Evolutionary conservation across 1,140 invertebrate genomes (phyloP), one percentile per base, ranked within the genome.

Genomic region (Vollenhovia emeryi): DNA sequence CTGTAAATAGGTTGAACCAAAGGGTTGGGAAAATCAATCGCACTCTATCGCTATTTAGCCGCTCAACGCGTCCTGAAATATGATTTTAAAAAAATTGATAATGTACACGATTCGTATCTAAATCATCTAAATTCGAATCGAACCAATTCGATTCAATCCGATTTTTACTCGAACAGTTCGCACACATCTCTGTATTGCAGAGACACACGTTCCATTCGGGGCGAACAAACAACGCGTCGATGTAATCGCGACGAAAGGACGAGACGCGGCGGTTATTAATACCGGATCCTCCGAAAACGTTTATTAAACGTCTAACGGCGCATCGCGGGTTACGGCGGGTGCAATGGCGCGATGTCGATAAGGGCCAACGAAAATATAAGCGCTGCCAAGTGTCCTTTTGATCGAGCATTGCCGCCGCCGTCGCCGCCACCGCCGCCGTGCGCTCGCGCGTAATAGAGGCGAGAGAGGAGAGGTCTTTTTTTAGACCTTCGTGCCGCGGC

Each of bases 351-450:
- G 66, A 57, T 57, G 66, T 45, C 66, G 78, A 82, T 82, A 82
- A 82, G 78, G 78, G 66, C 66, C 78, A 82, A 73, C 50, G 78
- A 82, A 82, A 82, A 82, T 82, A 71, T 59, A 71, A 59, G 66
- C 66, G 50, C 27, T 82, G 66, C 78, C 78, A 82, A 82, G 78
- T 82, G 78, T 82, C 78, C 36, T 82, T 82, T 82, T 82, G 24
- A 82, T 82, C 66, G 78, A 82, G 66, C 68, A 88, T 87, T 84
- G 86, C 73, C 60, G 75, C 52, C 43, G 33, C 55, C 30, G 27
- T n/a, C n/a, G n/a, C n/a, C n/a, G 40, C 50, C 36, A 18, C 52
- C 84, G 27, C 60, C 45, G 33, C 55, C 30, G 27, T n/a, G 27
- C 62, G 40, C 43, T 21, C 82, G 36, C 84, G 50, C 79, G 50